Conservation (phyloP, 1,140 invertebrate genomes). For the Drosophila subobscura region DNA sequence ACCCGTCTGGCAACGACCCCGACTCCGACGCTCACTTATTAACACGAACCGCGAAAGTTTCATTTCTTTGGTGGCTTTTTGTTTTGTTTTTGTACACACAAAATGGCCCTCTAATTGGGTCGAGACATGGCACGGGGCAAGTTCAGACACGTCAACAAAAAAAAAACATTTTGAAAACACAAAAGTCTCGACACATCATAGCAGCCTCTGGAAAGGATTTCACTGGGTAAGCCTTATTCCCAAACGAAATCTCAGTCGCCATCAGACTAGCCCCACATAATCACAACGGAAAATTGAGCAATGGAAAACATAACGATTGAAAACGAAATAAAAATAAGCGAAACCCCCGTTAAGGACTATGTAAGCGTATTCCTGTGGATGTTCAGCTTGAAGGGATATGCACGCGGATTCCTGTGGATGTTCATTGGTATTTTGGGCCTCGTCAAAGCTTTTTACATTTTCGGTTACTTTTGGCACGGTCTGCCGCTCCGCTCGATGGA, state of each 20-base stretch:
- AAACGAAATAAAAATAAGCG: too few relatives aligned
- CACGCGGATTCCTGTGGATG: slow-evolving; percentile 66
- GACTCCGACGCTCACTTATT: slow-evolving; percentile 35
- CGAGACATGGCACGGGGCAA: slow-evolving; percentile 26
- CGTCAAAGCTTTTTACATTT: slow-evolving; percentile 43
- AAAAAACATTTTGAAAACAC: too few relatives aligned
- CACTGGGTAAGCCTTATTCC: neutral
- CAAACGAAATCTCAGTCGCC: slow-evolving; percentile 19
- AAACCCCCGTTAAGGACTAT: too few relatives aligned
- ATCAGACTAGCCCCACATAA: slow-evolving; percentile 20
- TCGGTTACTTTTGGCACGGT: slow-evolving; percentile 36
- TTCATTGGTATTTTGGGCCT: slow-evolving; percentile 56
- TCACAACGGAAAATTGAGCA: slow-evolving; percentile 7
- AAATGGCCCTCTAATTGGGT: slow-evolving; percentile 37
- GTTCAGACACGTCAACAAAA: too few relatives aligned
- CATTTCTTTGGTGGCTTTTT: neutral
- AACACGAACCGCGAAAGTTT: slow-evolving; percentile 42
- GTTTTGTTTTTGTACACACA: slow-evolving; percentile 21
- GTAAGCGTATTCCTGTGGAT: too few relatives aligned
- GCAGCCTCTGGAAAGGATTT: too few relatives aligned
- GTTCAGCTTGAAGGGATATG: slow-evolving; percentile 2
- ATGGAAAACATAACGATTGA: slow-evolving; percentile 35
- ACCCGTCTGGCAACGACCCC: slow-evolving; percentile 25
- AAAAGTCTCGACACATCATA: too few relatives aligned
- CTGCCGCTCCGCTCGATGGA: slow-evolving; percentile 42